Evolutionary conservation across 2,797 vertebrate genomes (phyloP).

Genomic region (Pseudocheirus occidentalis): DNA sequence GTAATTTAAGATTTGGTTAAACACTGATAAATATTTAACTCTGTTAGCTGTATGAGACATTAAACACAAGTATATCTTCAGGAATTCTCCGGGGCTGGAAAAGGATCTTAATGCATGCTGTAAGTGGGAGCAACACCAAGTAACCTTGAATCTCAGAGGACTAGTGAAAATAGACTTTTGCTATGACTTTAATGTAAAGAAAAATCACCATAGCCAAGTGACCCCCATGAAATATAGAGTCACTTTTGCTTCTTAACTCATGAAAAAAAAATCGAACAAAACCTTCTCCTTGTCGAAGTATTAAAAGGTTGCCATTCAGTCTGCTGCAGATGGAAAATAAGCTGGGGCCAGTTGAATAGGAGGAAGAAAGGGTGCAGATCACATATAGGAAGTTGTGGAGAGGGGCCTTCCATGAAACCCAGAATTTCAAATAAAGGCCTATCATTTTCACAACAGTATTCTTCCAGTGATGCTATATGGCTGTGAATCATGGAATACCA

Average conservation of each 20-base stretch:
- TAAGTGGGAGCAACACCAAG: neutral
- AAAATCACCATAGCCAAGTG: neutral
- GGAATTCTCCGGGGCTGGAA: neutral
- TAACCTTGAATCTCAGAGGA: neutral
- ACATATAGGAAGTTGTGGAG: neutral
- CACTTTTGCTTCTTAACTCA: neutral
- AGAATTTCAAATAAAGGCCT: neutral
- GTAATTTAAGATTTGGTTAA: conserved; percentile 23
- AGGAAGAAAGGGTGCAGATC: neutral
- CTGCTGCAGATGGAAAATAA: neutral
- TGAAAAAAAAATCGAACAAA: neutral
- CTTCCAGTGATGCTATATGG: neutral
- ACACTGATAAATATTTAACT: conserved; percentile 22
- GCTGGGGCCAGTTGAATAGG: neutral
- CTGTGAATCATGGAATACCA: neutral
- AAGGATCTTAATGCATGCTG: neutral
- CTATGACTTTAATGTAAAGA: neutral
- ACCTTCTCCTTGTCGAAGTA: neutral
- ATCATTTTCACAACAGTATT: neutral
- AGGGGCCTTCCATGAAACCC: neutral
- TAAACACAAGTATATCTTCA: neutral
- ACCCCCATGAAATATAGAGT: neutral
- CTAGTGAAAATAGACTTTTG: neutral
- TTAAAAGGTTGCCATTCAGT: neutral
- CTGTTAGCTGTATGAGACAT: conserved; percentile 3